Evolutionary conservation across 2,888 invertebrate species (phyloP).

Genomic region (Conus canariensis): DNA sequence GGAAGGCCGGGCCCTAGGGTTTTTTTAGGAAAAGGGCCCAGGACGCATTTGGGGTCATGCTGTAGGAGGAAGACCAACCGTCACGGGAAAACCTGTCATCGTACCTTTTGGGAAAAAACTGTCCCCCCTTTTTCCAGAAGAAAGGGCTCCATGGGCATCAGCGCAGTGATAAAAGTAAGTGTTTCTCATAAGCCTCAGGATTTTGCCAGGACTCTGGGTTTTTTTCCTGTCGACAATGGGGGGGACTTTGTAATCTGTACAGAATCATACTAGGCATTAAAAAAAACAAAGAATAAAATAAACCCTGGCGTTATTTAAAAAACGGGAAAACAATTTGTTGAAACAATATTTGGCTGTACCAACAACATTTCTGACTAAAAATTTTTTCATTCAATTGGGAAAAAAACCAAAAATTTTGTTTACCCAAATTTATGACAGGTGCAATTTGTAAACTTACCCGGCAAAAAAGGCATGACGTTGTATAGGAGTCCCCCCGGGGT

Average conservation of each 20-base stretch:
- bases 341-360: too few species aligned
- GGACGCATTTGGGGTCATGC: neutral
- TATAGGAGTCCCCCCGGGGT: neutral
- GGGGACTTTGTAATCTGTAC: neutral
- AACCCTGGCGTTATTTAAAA: too few species aligned
- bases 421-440: neutral
- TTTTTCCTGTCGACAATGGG: neutral
- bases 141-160: neutral
- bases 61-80: neutral
- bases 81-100: neutral
- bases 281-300: too few species aligned
- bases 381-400: too few species aligned
- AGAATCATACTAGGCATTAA: too few species aligned
- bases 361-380: too few species aligned
- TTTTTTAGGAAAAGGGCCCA: neutral
- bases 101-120: neutral
- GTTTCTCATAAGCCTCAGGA: constrained; percentile 13
- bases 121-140: neutral
- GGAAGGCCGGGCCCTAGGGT: neutral
- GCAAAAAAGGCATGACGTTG: neutral
- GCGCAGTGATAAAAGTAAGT: neutral
- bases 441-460: neutral
- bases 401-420: neutral
- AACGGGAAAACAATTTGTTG: too few species aligned
- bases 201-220: constrained; percentile 15